Evolutionary conservation across 2,113 vertebrate species (phyloP).

Genomic region (Ceuthmochares aereus): DNA sequence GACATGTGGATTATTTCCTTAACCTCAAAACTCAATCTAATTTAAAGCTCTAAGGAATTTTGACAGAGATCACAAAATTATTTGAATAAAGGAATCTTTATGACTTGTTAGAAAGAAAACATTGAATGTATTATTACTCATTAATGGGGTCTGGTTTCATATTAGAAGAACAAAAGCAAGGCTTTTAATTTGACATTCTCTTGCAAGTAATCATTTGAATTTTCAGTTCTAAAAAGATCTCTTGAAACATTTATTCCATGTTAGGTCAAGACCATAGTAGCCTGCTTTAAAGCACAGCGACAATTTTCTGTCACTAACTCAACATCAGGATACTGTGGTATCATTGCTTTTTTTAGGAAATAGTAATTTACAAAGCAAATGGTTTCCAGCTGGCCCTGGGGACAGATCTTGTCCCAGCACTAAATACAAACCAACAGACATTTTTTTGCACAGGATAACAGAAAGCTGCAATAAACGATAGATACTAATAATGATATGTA

Average conservation of each 20-base stretch:
- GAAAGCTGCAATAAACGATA: neutral
- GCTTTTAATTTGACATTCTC: neutral
- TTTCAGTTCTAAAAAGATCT: neutral
- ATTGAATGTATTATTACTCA: neutral
- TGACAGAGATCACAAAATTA: neutral
- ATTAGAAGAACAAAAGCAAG: neutral
- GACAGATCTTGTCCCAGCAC: neutral
- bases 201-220: neutral
- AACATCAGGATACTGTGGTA: neutral
- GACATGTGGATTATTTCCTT: neutral
- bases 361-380: conserved; percentile 10
- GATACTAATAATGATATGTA: neutral
- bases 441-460: neutral
- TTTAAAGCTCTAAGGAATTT: neutral
- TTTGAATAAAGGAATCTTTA: neutral
- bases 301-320: neutral
- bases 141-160: neutral
- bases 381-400: neutral
- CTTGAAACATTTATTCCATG: neutral
- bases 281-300: neutral
- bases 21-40: neutral
- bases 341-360: neutral
- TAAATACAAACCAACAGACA: neutral
- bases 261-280: neutral
- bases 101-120: neutral